Evolutionary conservation across 2,888 invertebrate genomes (phyloP), one percentile per base, ranked within the genome.

Genomic region (Tetramorium bicarinatum): DNA sequence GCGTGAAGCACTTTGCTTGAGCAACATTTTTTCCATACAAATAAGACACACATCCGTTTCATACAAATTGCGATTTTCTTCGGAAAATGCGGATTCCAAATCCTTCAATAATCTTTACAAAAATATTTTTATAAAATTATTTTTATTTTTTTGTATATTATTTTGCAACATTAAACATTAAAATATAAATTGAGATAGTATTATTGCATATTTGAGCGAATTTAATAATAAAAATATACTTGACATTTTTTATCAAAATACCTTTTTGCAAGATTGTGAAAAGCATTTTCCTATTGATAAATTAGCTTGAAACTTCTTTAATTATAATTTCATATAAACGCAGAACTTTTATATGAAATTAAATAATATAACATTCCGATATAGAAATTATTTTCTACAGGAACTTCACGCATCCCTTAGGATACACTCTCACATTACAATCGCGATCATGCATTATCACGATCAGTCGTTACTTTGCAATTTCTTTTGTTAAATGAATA

Each of bases 401-500:
- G 8, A 79, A 69, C 34, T 69, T 59, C 21, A 66, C 47, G 25
- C 9, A 47, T 71, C 49, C 34, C 13, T 61, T 59, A 21, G 52
- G 11, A 67, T 56, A 71, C 25, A 66, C 21, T 52, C n/a, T 18
- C 8, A 47, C 62, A 56, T 77, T 41, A 54, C 44, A n/a, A 69
- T n/a, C n/a, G 25, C 44, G 47, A 29, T 64, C 67, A 71, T 52
- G 7, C 2, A 11, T 54, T 54, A 54, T 66, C 25, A 44, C 18
- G 29, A 34, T 77, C 44, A 59, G 75, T 52, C 74, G 82, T 59
- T 56, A 41, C 49, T 69, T 69, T 34, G 56, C 77, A 79, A 59
- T 67, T 62, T 80, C 71, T 64, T 47, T 38, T 52, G 49, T 69
- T 81, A 67, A 80, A 54, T 38, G 72, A 89, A 88, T 88, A 90